phyloP scores from a whole-genome alignment of 1,140 invertebrate species.

The Sesamia nonagrioides region DNA sequence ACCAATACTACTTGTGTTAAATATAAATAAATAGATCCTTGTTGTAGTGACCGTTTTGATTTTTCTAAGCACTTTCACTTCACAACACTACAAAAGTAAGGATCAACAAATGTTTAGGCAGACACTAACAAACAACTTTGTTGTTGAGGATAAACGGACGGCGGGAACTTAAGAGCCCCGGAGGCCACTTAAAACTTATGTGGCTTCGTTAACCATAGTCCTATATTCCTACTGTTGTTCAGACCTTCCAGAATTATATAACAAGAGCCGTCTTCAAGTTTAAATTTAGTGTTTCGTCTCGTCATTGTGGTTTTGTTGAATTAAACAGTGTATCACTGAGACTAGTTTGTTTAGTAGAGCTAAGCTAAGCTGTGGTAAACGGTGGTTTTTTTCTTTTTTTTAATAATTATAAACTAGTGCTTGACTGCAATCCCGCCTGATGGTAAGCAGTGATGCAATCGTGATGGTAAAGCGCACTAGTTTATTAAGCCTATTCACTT shows the following conservation, averaged over 20 bases:
- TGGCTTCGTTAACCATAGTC: conserved; percentile 80
- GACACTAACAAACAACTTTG: conserved; percentile 81
- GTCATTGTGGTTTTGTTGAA: conserved; percentile 50
- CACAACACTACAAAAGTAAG: conserved; percentile 57
- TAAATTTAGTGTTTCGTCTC: conserved; percentile 51
- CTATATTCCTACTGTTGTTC: conserved; percentile 68
- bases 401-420: no score
- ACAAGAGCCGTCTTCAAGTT: conserved; percentile 54
- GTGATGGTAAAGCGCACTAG: no score
- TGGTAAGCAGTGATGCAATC: no score
- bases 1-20: not conserved
- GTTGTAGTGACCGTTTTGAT: not conserved
- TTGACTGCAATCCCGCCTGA: no score
- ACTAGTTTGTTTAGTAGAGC: conserved; percentile 30
- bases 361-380: not conserved
- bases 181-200: conserved; percentile 84
- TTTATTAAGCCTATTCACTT: no score
- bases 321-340: conserved; percentile 48
- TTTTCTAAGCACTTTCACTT: conserved; percentile 39
- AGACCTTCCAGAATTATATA: conserved; percentile 58
- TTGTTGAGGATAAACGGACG: conserved; percentile 79
- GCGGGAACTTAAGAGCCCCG: conserved; percentile 71
- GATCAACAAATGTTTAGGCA: conserved; percentile 73
- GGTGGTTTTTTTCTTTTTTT: no score
- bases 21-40: not conserved